Base-by-base conservation (phyloP, 2,888 invertebrate genomes). In the Ophion slaviceki region DNA sequence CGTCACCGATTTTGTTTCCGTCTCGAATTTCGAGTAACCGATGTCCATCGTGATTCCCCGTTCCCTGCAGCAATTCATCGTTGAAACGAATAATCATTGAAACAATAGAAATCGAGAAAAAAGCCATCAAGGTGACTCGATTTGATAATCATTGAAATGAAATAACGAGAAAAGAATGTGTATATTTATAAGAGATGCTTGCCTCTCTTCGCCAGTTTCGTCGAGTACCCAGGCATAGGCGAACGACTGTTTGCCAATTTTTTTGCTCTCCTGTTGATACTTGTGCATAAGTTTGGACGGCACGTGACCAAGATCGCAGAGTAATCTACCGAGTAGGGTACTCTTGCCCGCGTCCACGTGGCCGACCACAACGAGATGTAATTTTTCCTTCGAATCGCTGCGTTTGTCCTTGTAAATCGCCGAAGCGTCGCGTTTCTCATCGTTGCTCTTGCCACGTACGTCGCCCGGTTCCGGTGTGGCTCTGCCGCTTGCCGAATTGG, bases 41-140 rank as follows among this genome's bases (percentile, higher is more conserved):
- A 99, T 97, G 94, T 99, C 99, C 98, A 99, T 99, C 1, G 99
- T 99, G 74, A 99, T 99, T 17, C 99, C 99, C 88, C 99, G 96
- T 40, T 97, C 96, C 90, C 99, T 96, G 77, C 53, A 36, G 77
- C 53, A 36, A 53, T 28, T 14, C 17, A 45, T 62, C 24, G 17
- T 62, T 47, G 17, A 11, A 28, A 14, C 28, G 24, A 74, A 70
- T n/a, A 68, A 66, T 67, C 0, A 64, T 70, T 1, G 4, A 24
- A 66, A 40, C 6, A 40, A 40, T 7, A 40, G 8, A 40, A 40
- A 40, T 7, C 40, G 8, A 6, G 7, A 0, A 40, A 40, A 40
- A 7, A 3, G 40, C 8, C 40, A 40, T 40, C 40, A 40, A 40
- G 40, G 40, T 40, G 40, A 40, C 8, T 8, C 40, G 40, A 40